phyloP scores from a whole-genome alignment of 2,797 vertebrate species.

The Garrulus glandarius region DNA sequence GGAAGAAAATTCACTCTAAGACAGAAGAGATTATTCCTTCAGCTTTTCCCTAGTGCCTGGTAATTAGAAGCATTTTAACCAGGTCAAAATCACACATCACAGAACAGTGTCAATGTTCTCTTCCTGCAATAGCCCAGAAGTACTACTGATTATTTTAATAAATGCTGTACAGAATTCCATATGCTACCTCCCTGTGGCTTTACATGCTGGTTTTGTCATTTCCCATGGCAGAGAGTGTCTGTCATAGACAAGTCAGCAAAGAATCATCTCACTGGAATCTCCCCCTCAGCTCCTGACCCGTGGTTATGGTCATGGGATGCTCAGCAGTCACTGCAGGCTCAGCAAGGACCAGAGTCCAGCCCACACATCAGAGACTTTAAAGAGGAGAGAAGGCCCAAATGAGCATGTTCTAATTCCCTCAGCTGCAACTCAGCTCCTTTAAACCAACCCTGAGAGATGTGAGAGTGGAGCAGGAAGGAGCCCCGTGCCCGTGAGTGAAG shows the following conservation, averaged over 20 bases:
- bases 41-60: not conserved
- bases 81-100: not conserved
- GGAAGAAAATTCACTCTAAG: not conserved
- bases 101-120: not conserved
- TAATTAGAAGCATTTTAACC: not conserved
- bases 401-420: not conserved
- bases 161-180: not conserved
- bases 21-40: not conserved
- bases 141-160: not conserved
- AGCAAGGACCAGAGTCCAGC: not conserved
- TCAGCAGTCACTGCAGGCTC: not conserved
- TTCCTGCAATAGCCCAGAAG: not conserved
- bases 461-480: not conserved
- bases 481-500: rapidly evolving
- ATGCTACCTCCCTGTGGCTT: not conserved
- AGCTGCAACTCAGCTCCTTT: not conserved
- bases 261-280: not conserved
- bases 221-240: not conserved
- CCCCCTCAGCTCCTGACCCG: not conserved
- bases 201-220: not conserved
- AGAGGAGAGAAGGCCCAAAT: not conserved
- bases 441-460: rapidly evolving
- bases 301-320: not conserved
- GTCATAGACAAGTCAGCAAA: not conserved
- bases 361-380: not conserved